These are phyloP conservation scores for Polyodon spathula DNA, from an alignment of 2,113 vertebrate genomes.

Conservation along the genomic window DNA sequence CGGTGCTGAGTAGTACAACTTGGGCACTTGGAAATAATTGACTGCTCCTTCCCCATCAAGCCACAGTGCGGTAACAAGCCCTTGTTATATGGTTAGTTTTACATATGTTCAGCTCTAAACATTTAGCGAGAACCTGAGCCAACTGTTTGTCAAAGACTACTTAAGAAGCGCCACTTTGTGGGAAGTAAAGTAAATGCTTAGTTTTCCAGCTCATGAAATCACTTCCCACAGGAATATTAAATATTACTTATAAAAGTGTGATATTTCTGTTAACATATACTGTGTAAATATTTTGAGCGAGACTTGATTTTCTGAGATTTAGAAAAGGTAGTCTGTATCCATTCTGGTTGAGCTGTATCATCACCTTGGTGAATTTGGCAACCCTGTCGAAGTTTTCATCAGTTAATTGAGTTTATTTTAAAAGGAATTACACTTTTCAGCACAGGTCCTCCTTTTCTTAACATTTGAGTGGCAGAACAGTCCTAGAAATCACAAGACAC, in stretches of 20 bases:
- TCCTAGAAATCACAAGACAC: too few relatives aligned
- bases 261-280: constrained; percentile 6
- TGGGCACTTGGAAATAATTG: too few relatives aligned
- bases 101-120: too few relatives aligned
- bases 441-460: constrained; percentile 27
- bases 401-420: constrained; percentile 43
- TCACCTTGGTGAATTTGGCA: not conserved
- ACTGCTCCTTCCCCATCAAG: too few relatives aligned
- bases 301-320: too few relatives aligned
- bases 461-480: constrained; percentile 34
- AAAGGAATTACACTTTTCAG: constrained; percentile 21
- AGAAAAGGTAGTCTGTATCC: not conserved
- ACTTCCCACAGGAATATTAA: constrained; percentile 11
- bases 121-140: not conserved
- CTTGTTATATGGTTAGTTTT: too few relatives aligned
- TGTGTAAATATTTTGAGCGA: too few relatives aligned
- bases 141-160: constrained; percentile 4
- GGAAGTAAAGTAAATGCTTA: not conserved
- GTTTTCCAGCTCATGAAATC: constrained; percentile 17
- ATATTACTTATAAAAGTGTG: constrained; percentile 12
- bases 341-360: not conserved
- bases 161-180: not conserved
- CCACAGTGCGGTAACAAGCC: too few relatives aligned
- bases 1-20: too few relatives aligned
- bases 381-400: constrained; percentile 22